These are phyloP conservation scores for Parotia lawesii DNA, from an alignment of 2,113 vertebrate species.

Conservation along the genomic window DNA sequence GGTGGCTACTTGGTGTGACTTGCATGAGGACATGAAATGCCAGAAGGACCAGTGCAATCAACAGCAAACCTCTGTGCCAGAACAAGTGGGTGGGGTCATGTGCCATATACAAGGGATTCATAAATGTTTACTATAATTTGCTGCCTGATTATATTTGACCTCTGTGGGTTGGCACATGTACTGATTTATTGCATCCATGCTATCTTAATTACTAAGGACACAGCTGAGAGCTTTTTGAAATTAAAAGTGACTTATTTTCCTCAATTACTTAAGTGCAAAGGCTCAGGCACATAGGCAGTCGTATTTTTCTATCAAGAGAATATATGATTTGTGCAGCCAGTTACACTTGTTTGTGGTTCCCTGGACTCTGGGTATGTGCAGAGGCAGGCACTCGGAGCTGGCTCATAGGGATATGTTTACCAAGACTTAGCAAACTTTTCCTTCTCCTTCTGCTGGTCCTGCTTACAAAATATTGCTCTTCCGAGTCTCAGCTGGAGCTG, in stretches of 20 bases:
- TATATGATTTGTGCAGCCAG: background rate
- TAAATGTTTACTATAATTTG: constrained; percentile 91
- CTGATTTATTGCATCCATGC: constrained; percentile 67
- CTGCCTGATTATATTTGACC: constrained; percentile 83
- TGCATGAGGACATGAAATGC: constrained; percentile 69
- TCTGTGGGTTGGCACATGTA: constrained; percentile 85
- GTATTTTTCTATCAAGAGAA: background rate
- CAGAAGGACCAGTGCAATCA: constrained; percentile 82
- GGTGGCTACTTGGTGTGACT: constrained; percentile 71
- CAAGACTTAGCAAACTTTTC: constrained; percentile 1
- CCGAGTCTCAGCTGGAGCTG: constrained; percentile 12
- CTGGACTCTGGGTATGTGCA: background rate
- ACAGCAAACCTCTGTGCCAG: constrained; percentile 77
- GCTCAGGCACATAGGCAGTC: background rate
- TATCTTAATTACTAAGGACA: constrained; percentile 71
- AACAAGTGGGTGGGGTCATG: constrained; percentile 86
- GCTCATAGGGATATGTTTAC: background rate
- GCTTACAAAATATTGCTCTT: constrained; percentile 24
- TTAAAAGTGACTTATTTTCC: constrained; percentile 59
- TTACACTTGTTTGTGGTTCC: constrained; percentile 25
- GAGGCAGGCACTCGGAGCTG: background rate
- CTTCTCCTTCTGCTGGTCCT: constrained; percentile 9
- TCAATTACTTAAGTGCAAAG: constrained; percentile 32
- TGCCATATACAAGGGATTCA: constrained; percentile 87
- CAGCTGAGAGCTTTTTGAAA: constrained; percentile 57